Evolutionary conservation across 2,888 invertebrate species (phyloP).

Genomic region (Papilio elwesi): DNA sequence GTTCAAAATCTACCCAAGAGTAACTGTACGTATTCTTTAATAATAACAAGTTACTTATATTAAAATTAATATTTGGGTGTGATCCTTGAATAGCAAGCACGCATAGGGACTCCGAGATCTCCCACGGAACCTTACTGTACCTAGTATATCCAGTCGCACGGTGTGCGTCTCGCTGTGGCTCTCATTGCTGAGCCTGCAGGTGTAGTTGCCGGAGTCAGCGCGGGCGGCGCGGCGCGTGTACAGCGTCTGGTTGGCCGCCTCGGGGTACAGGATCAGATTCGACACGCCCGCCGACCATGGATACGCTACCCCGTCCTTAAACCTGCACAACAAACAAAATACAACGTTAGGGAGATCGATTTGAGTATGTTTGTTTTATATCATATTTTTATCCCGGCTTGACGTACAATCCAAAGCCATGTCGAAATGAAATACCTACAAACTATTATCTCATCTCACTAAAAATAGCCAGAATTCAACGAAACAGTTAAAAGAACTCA

Average conservation of each 20-base stretch:
- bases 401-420: background rate
- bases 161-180: conserved; percentile 86
- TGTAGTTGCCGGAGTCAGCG: conserved; percentile 89
- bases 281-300: conserved; percentile 90
- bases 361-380: background rate
- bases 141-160: conserved; percentile 86
- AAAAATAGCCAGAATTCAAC: background rate
- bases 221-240: conserved; percentile 86
- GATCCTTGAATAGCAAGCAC: too few species aligned
- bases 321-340: conserved; percentile 78
- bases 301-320: conserved; percentile 89
- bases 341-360: background rate
- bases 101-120: too few species aligned
- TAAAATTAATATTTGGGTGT: too few species aligned
- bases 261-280: conserved; percentile 89
- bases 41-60: too few species aligned
- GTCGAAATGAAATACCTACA: background rate
- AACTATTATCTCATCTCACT: background rate
- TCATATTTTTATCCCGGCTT: conserved; percentile 62
- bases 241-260: conserved; percentile 91
- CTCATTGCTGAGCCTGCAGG: conserved; percentile 89
- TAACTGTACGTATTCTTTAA: too few species aligned
- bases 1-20: too few species aligned
- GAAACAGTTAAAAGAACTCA: conserved; percentile 17
- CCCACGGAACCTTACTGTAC: conserved; percentile 63